A percentile compares a stretch with the other conserved stretches of the same genome.
These are phyloP conservation scores for Oryzias curvinotus DNA, from an alignment of 2,113 vertebrate species.

Conservation along the genomic window DNA sequence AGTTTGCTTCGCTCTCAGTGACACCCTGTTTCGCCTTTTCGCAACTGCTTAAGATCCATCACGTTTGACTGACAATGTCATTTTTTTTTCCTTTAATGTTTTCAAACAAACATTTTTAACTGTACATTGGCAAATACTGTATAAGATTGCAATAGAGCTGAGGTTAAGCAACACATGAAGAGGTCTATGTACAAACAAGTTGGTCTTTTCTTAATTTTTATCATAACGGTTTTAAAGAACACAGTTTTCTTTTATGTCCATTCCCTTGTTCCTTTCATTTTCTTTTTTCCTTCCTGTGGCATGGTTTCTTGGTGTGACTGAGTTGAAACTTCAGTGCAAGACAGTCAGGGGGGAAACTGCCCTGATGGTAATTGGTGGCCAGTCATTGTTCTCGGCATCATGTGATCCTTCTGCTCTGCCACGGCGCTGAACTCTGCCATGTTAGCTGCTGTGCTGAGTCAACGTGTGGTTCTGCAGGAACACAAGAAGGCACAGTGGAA, in stretches of 20 bases:
- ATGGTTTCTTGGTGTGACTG: conserved; percentile 87
- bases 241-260: conserved; percentile 46
- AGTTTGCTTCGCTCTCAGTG: conserved; percentile 44
- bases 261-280: conserved; percentile 82
- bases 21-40: conserved; percentile 62
- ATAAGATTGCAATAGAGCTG: conserved; percentile 91
- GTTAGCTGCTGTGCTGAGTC: conserved; percentile 99
- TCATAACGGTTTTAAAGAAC: conserved; percentile 71
- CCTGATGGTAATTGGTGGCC: conserved; percentile 63
- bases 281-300: conserved; percentile 81
- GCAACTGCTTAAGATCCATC: conserved; percentile 44
- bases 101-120: conserved; percentile 69
- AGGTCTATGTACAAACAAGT: conserved; percentile 96
- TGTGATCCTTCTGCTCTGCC: conserved; percentile 70
- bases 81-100: conserved; percentile 35
- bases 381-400: conserved; percentile 47
- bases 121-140: conserved; percentile 83
- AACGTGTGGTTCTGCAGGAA: conserved; percentile 94
- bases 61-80: conserved; percentile 60
- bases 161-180: conserved; percentile 90
- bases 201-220: conserved; percentile 83
- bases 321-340: conserved; percentile 91
- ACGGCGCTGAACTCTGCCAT: conserved; percentile 72
- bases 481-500: conserved; percentile 47
- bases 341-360: conserved; percentile 80